These are phyloP conservation scores for Gastracanthus pulcherrimus DNA, from an alignment of 2,888 invertebrate genomes.

Conservation along the genomic window DNA sequence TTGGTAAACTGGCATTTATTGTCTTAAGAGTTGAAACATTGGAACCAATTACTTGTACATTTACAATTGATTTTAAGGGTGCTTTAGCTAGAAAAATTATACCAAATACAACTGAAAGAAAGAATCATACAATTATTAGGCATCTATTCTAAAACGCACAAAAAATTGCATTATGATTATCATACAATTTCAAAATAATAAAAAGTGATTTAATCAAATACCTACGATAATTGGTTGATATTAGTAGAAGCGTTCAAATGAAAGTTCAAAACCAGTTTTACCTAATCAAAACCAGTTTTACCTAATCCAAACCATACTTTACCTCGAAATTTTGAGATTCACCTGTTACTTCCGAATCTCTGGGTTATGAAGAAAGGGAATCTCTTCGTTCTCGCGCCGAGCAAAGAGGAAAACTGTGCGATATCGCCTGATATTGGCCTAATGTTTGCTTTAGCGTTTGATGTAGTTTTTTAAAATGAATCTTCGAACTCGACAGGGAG, in stretches of 20 bases:
- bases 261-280: no score
- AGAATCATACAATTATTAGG: neutral
- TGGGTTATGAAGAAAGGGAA: slow-evolving; percentile 26
- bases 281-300: no score
- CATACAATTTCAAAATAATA: neutral
- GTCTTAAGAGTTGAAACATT: no score
- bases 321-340: slow-evolving; percentile 18
- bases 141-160: neutral
- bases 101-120: no score
- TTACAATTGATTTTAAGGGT: neutral
- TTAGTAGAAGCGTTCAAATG: no score
- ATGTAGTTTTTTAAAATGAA: slow-evolving; percentile 15
- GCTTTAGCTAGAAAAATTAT: no score
- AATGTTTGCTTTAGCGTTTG: slow-evolving; percentile 56
- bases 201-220: neutral
- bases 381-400: neutral
- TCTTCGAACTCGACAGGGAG: slow-evolving; percentile 24
- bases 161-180: neutral
- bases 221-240: no score
- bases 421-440: slow-evolving; percentile 66
- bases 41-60: neutral
- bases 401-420: slow-evolving; percentile 4
- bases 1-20: no score
- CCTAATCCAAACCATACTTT: no score
- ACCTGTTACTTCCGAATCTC: slow-evolving; percentile 4